These are phyloP conservation scores for Rhagium mordax DNA, from an alignment of 2,888 invertebrate genomes.

Conservation along the genomic window DNA sequence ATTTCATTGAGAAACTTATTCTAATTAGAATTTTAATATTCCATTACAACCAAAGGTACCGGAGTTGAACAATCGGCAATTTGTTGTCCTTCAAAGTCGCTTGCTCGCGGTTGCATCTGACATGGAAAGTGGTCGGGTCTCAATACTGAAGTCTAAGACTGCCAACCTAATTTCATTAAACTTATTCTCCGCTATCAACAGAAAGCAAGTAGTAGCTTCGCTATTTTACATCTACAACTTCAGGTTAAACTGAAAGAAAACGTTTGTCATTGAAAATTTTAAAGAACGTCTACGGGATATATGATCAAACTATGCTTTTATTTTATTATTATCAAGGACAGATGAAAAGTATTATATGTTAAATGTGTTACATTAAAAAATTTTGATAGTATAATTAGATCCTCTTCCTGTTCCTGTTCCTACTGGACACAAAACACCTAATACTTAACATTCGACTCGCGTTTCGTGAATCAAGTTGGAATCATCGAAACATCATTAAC, in stretches of 20 bases:
- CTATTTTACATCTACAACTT: not conserved
- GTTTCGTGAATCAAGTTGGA: no score
- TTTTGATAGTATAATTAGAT: no score
- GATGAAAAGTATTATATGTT: no score
- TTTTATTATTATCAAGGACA: not conserved
- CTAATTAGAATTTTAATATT: constrained; percentile 33
- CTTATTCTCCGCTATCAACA: constrained; percentile 10
- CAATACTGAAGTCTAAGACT: constrained; percentile 17
- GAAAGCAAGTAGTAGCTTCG: constrained; percentile 2
- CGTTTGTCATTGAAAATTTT: not conserved
- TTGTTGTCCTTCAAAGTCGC: constrained; percentile 23
- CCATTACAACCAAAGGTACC: constrained; percentile 10
- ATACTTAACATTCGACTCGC: no score
- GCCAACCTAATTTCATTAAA: constrained; percentile 28
- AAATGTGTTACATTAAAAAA: no score
- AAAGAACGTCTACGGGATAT: not conserved
- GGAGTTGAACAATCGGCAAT: constrained; percentile 21
- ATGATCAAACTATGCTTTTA: not conserved
- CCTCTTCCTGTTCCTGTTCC: no score
- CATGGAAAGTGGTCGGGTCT: constrained; percentile 15
- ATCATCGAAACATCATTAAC: no score
- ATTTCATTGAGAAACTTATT: constrained; percentile 16
- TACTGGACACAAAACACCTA: no score
- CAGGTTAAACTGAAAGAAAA: not conserved
- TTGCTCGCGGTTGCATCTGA: constrained; percentile 12